Evolutionary conservation across 35 echinoderm and acorn worm genomes (phyloP), one percentile per base, ranked within the genome.

Genomic region (Heliocidaris erythrogramma): DNA sequence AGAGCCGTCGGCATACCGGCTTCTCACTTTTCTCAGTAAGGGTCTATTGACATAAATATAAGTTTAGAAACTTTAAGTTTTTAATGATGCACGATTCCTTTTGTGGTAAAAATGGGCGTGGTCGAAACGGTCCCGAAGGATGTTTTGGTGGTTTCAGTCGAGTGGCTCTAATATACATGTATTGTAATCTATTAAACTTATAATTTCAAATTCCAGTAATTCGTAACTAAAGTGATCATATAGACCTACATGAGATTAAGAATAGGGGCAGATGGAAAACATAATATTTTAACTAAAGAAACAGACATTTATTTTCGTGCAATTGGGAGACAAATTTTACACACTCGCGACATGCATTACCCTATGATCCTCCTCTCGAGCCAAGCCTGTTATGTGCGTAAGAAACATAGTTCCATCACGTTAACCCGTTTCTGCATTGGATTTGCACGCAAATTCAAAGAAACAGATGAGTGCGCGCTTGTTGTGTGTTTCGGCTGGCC

Each of bases 401-500:
- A 35, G 87, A 89, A 89, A 89, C 47, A 89, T 89, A 89, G 87
- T 89, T 89, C 87, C 85, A 32, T 29, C 1, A 14, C 52, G 14
- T 56, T 56, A 56, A 56, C 10, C 52, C 52, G 65, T 13, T 14
- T 42, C 88, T 90, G 9, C 13, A 47, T 91, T 91, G 27, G 30
- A 5, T 91, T 91, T 91, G 49, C 89, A 91, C 42, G 49, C 21
- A 91, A 16, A 91, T 48, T 88, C 13, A 31, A 30, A 47, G 16
- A 78, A 21, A 78, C 14, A 89, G 14, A 32, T 89, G 18, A 89
- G 32, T 89, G 87, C 87, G 87, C 87, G 87, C 89, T 89, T 12
- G 49, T n/a, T 52, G 48, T 92, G 91, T 92, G 91, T 92, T 92
- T 92, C 91, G 91, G 91, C 91, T 92, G 91, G 91, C 91, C 91